Base-by-base conservation (phyloP, 2,888 invertebrate species). In the Trachelus stipa region DNA sequence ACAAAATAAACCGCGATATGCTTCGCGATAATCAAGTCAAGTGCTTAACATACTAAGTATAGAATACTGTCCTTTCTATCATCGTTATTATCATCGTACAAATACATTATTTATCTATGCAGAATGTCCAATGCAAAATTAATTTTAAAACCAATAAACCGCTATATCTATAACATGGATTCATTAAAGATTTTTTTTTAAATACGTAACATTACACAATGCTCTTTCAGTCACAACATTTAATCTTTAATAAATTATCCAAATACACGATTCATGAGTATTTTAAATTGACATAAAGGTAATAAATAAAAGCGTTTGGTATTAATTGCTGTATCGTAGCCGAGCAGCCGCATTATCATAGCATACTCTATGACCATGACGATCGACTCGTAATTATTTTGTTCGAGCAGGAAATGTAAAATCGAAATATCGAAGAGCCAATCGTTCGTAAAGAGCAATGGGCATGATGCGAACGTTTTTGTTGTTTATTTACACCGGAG, bases 401-500 rank as follows among this genome's bases (percentile, higher is more conserved):
- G 23, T 56, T 56, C 23, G 40, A 23, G 23, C 40, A 15, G 23
- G 23, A 23, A 56, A 56, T 23, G 40, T 56, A 56, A 56, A 56
- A 23, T 56, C 40, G 40, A 23, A 23, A 6, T 56, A 23, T 23
- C 1, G 6, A 23, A 9, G 4, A 9, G 23, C 23, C 4, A 56
- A 56, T 56, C 23, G 23, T 23, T 56, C 40, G 6, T 56, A 56
- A 71, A 33, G 71, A 33, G 71, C 31, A 71, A 33, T 71, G n/a
- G 34, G 71, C 34, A 33, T 73, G 34, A 69, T 76, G 12, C 73
- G 35, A 40, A 75, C 77, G 78, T 81, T 82, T 56, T 85, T 80
- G 84, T 89, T 90, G 90, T 90, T 90, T 90, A 90, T 90, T 90
- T 90, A 90, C 90, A 87, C 77, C 31, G 82, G 83, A 81, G 75